Percentiles rank a stretch among this genome's conserved stretches.
Conservation (phyloP, 2,888 invertebrate species). For the Sericinus montela region DNA sequence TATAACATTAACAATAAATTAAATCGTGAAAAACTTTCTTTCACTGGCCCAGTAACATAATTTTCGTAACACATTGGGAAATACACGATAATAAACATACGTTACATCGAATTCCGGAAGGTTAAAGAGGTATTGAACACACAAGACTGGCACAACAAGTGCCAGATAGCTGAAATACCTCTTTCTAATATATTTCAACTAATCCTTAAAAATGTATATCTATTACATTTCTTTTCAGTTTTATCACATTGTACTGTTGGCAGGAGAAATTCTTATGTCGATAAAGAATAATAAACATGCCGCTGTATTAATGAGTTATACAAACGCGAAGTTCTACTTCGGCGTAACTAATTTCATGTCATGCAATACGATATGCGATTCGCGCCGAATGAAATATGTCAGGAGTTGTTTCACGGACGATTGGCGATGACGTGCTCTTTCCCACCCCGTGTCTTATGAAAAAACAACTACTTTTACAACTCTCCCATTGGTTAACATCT, state of each 20-base stretch:
- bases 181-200: background rate
- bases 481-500: background rate
- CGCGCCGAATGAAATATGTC: constrained; percentile 70
- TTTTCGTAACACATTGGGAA: too few relatives aligned
- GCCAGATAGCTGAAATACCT: background rate
- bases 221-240: background rate
- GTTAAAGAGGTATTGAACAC: too few relatives aligned
- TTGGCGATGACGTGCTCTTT: constrained; percentile 37
- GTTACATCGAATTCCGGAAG: too few relatives aligned
- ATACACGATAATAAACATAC: too few relatives aligned
- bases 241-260: too few relatives aligned
- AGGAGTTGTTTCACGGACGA: constrained; percentile 69
- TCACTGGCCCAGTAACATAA: too few relatives aligned
- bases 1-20: too few relatives aligned
- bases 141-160: too few relatives aligned
- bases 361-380: constrained; percentile 44
- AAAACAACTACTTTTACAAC: constrained; percentile 22
- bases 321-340: background rate
- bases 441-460: constrained; percentile 27
- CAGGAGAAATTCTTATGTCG: background rate
- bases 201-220: background rate
- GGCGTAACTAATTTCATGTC: constrained; percentile 28
- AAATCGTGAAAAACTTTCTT: too few relatives aligned
- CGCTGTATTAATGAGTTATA: background rate
- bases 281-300: constrained; percentile 10